Base-by-base conservation (phyloP, 2,113 vertebrate genomes). In the Eulemur macaco region DNA sequence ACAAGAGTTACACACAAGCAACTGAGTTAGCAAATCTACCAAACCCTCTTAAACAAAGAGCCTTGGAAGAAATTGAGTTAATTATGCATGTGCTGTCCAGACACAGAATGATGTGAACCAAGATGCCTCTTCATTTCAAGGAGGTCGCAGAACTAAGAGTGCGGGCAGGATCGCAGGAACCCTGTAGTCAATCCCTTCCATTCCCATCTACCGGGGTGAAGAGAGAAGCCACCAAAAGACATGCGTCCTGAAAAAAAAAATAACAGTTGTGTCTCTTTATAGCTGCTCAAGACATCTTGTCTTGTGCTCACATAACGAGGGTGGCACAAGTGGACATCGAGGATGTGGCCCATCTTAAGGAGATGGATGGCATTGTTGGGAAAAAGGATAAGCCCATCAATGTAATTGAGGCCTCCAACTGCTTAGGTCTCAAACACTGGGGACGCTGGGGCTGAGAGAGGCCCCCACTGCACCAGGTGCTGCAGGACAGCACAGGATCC, bases 21-120 rank as follows among this genome's bases (percentile, higher is more conserved):
- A 47, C 76, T 12, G 83, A 91, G 73, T 78, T 66, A 78, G 54
- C 58, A 42, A 31, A 47, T 54, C 86, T 42, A 76, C 66, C 58
- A 82, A 52, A 71, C 12, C 9, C 66, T 85, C 89, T 90, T 58
- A 42, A 66, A 92, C 76, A 86, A 91, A 21, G 58, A 82, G 66
- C 47, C 69, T 45, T 1, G 0, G 63, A 93, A 82, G 89, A 76
- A 64, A 89, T 73, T 1, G 39, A 77, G 66, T 86, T 90, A 45
- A 71, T 91, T 78, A 84, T 18, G 31, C 86, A 66, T 14, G 6
- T 23, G 34, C 82, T 23, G 39, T 13, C 76, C 77, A 47, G 76
- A 81, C 71, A 15, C 21, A 15, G 52, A 74, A 50, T 31, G 17
- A 29, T 23, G 39, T 9, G 4, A 81, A 71, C 58, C 52, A 3